Base-by-base conservation (phyloP, 2,888 invertebrate genomes). In the Conomelus anceps region DNA sequence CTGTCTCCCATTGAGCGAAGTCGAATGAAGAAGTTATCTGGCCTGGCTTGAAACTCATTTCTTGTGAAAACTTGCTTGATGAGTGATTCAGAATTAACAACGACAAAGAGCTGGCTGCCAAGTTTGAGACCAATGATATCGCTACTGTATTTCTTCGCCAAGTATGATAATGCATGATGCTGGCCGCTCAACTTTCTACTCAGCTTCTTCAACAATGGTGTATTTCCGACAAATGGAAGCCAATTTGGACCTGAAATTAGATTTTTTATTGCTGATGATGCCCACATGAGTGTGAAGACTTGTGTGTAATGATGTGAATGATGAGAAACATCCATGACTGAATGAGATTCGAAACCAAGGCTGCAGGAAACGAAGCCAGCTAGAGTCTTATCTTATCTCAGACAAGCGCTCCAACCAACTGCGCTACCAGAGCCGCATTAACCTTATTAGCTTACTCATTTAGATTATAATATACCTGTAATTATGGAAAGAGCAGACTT, bases 41-140 rank as follows among this genome's bases (percentile, higher is more conserved):
- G 96, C 23, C 96, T 93, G 0, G 95, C 96, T 90, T 95, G 95
- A 91, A 94, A 96, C 23, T 95, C 95, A 89, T 96, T 95, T 20
- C 93, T 93, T 0, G 93, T 93, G 87, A 96, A 93, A 1, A 96
- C 94, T 89, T 94, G 93, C 20, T 94, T 94, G 0, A 96, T 93
- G 0, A 94, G 91, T 0, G 94, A 93, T 91, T 94, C 94, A 0
- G 95, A 94, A 23, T 94, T 94, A 0, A 95, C 95, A 0, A 95
- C 94, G 0, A 96, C 94, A 0, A 95, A 93, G 7, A 93, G 92
- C 87, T 94, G 94, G 3, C 92, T 92, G 0, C 95, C 95, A 34
- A 96, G 92, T 92, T 95, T 95, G 1, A 96, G 91, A 0, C 95
- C 95, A 1, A 95, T 91, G 0, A 96, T 92, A 23, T 94, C 93